Percentiles rank a stretch among this genome's conserved stretches.
Conservation (phyloP, 2,797 vertebrate genomes). For the Anguilla pacifica region DNA sequence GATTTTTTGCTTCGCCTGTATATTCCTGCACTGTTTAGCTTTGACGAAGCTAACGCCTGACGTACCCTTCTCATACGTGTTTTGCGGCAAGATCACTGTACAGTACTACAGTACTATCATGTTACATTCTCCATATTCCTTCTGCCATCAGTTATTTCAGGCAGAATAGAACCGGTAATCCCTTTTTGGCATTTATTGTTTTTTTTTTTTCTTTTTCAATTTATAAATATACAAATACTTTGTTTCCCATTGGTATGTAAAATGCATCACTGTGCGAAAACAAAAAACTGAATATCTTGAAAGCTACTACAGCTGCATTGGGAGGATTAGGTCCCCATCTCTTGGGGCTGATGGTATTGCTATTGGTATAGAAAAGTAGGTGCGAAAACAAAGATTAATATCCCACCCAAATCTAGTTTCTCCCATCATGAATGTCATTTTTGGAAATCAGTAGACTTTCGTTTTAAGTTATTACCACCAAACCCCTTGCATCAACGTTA, state of each 20-base stretch:
- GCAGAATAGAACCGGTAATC: background rate
- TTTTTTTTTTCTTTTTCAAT: background rate
- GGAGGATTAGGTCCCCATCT: background rate
- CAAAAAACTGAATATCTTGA: background rate
- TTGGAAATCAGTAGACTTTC: conserved; percentile 30
- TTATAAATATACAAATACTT: background rate
- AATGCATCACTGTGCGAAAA: background rate
- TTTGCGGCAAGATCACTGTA: conserved; percentile 17
- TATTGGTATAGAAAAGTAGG: background rate
- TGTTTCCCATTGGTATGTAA: background rate
- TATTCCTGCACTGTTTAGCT: conserved; percentile 85
- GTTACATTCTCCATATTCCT: background rate
- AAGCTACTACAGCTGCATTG: background rate
- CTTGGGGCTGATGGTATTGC: background rate
- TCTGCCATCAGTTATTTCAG: background rate
- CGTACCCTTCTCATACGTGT: conserved; percentile 35
- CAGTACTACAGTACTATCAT: background rate
- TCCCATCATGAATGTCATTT: conserved; percentile 31
- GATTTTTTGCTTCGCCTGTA: conserved; percentile 83
- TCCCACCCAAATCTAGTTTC: conserved; percentile 23
- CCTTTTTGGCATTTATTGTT: background rate
- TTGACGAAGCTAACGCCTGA: conserved; percentile 60
- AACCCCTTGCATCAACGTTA: conserved; percentile 40
- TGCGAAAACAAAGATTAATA: background rate
- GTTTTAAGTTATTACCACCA: conserved; percentile 24